A percentile compares a stretch with the other conserved stretches of the same genome.
Evolutionary conservation across 2,113 vertebrate species (phyloP).

Genomic region (Syngnathus scovelli): DNA sequence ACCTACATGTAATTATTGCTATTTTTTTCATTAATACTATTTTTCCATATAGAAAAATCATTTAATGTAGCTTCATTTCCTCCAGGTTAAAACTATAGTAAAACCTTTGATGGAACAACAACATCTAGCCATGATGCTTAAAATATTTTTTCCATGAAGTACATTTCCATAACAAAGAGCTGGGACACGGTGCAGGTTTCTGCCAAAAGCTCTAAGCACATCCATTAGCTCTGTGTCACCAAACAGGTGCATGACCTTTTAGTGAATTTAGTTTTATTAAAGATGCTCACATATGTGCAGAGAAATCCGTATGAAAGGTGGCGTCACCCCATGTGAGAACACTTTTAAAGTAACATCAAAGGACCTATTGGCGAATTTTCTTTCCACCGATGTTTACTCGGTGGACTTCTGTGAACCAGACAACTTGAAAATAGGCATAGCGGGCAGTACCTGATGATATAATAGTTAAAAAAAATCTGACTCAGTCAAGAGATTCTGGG

Average conservation of each 20-base stretch:
- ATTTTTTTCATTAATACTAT: too few species aligned
- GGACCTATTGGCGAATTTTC: slow-evolving; percentile 32
- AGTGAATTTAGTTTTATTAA: slow-evolving; percentile 21
- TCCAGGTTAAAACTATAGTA: too few species aligned
- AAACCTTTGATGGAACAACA: too few species aligned
- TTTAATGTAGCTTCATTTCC: too few species aligned
- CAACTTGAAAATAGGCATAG: slow-evolving; percentile 1
- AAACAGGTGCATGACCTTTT: slow-evolving; percentile 23
- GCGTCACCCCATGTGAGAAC: slow-evolving; percentile 18
- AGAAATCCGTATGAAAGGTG: slow-evolving; percentile 38
- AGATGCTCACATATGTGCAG: slow-evolving; percentile 20
- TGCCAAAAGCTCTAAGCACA: slow-evolving; percentile 24
- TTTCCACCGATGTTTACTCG: slow-evolving; percentile 20
- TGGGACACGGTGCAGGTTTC: not conserved
- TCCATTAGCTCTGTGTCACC: slow-evolving; percentile 38
- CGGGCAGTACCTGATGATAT: not conserved
- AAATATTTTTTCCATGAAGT: not conserved
- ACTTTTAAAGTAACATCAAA: slow-evolving; percentile 57
- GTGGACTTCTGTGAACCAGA: slow-evolving; percentile 24
- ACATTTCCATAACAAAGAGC: slow-evolving; percentile 23
- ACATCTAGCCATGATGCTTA: too few species aligned
- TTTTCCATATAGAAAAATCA: too few species aligned
- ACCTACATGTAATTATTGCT: not conserved
- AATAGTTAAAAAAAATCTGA: not conserved
- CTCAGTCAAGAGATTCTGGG: too few species aligned